Evolutionary conservation across 2,888 invertebrate species (phyloP).

Genomic region (Rhimphoctona megacephalus): DNA sequence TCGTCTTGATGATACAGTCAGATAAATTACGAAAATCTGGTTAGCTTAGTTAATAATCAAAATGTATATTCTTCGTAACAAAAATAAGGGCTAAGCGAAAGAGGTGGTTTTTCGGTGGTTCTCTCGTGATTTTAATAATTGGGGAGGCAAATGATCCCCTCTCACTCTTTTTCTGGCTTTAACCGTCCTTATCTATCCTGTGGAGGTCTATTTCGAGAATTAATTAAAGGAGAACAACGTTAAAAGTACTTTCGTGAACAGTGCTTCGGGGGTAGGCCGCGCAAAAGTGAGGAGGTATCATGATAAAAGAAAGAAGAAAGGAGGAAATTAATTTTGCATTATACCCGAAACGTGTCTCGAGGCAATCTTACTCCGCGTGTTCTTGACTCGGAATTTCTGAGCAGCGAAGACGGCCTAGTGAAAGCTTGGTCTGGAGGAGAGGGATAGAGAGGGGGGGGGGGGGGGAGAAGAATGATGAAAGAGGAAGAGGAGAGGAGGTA

Average conservation of each 20-base stretch:
- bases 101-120: conserved; percentile 35
- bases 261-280: conserved; percentile 64
- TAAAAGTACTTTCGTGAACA: conserved; percentile 70
- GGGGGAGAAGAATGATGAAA: conserved; percentile 18
- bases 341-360: conserved; percentile 72
- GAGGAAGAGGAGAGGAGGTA: background rate
- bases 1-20: background rate
- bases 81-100: conserved; percentile 37
- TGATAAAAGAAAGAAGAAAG: conserved; percentile 74
- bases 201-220: conserved; percentile 69
- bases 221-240: conserved; percentile 73
- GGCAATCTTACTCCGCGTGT: conserved; percentile 66
- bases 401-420: conserved; percentile 44
- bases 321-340: conserved; percentile 76
- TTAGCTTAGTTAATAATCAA: conserved; percentile 21
- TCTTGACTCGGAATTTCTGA: conserved; percentile 65
- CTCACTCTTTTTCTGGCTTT: conserved; percentile 18
- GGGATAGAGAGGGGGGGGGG: conserved; percentile 20
- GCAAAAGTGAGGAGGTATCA: conserved; percentile 71
- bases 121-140: conserved; percentile 64
- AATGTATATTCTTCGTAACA: conserved; percentile 26
- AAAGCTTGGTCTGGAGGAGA: conserved; percentile 34
- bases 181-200: conserved; percentile 60
- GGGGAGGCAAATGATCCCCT: conserved; percentile 27
- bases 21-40: background rate